Evolutionary conservation across 2,113 vertebrate species (phyloP).

Genomic region (Lanius ludovicianus): DNA sequence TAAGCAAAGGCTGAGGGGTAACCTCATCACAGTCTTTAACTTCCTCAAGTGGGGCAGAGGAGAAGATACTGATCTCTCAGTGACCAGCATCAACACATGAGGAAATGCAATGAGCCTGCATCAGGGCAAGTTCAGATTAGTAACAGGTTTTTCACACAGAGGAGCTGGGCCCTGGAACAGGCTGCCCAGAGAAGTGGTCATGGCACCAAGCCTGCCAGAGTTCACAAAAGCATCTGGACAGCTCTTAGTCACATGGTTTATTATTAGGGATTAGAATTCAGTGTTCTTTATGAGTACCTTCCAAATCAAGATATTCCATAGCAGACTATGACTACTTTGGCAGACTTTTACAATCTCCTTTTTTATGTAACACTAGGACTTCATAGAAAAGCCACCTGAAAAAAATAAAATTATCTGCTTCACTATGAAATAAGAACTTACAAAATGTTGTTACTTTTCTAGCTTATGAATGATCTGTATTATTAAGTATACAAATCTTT

Average conservation of each 20-base stretch:
- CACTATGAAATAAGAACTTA: background rate
- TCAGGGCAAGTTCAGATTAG: background rate
- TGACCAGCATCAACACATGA: rapidly evolving
- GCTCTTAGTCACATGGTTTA: background rate
- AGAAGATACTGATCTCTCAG: background rate
- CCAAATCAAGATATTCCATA: background rate
- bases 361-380: background rate
- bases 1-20: background rate
- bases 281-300: background rate
- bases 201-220: background rate
- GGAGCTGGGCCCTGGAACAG: background rate
- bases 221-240: background rate
- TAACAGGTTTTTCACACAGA: background rate
- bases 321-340: background rate
- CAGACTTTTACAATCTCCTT: background rate
- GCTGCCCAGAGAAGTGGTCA: background rate
- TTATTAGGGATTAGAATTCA: background rate
- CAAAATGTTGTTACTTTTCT: background rate
- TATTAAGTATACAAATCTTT: background rate
- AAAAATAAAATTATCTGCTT: background rate
- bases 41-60: rapidly evolving
- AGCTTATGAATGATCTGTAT: background rate
- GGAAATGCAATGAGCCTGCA: background rate
- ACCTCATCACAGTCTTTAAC: background rate
- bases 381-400: background rate